Conservation (phyloP, 2,113 vertebrate species). For the Anser brachyrhynchus region DNA sequence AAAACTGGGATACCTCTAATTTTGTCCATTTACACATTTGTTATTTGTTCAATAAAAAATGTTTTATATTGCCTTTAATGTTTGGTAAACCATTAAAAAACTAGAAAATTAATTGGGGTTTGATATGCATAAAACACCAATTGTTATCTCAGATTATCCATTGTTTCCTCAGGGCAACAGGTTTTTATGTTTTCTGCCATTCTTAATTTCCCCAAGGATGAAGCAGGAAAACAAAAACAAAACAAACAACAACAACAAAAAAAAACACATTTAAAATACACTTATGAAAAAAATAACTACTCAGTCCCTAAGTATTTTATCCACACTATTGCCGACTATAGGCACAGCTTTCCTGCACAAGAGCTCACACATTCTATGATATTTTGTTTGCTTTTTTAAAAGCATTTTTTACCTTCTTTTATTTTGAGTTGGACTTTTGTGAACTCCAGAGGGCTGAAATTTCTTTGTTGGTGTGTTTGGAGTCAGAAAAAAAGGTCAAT, state of each 20-base stretch:
- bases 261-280: neutral
- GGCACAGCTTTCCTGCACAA: neutral
- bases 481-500: neutral
- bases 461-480: neutral
- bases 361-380: neutral
- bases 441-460: neutral
- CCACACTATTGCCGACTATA: neutral
- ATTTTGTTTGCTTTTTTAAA: neutral
- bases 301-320: neutral
- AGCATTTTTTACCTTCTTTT: neutral
- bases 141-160: neutral
- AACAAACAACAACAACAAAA: too few relatives aligned
- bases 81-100: neutral
- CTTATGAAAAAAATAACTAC: neutral
- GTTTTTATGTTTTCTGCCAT: neutral
- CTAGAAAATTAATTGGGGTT: neutral
- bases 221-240: neutral
- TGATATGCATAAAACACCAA: neutral
- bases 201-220: neutral
- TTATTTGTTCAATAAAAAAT: neutral
- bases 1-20: neutral
- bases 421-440: neutral
- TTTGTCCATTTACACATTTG: neutral
- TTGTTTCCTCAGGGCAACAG: neutral
- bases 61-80: neutral